phyloP scores from a whole-genome alignment of 2,888 invertebrate genomes.

The Lithodes maja region DNA sequence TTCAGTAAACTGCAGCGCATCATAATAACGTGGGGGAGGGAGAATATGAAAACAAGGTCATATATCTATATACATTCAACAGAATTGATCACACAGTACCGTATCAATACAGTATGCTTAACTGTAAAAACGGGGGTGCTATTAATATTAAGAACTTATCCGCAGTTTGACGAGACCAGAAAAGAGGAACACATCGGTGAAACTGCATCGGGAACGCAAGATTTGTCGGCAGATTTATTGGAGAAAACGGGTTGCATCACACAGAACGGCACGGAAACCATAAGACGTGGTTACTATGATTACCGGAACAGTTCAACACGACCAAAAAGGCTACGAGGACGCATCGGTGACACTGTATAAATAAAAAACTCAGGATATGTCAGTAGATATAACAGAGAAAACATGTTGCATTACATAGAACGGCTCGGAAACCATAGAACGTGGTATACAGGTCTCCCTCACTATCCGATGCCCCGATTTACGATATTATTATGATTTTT shows the following conservation, averaged over 20 bases:
- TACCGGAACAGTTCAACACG: too few species aligned
- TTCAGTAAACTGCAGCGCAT: neutral
- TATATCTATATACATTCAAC: constrained; percentile 34
- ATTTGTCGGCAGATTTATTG: neutral
- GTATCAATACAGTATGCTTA: constrained; percentile 15
- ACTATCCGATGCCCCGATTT: too few species aligned
- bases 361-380: neutral
- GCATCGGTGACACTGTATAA: too few species aligned
- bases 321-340: too few species aligned
- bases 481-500: too few species aligned
- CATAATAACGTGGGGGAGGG: neutral
- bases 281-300: too few species aligned
- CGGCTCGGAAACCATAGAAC: too few species aligned
- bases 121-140: neutral
- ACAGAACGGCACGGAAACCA: too few species aligned
- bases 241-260: too few species aligned
- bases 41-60: constrained; percentile 2
- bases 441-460: too few species aligned
- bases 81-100: constrained; percentile 37
- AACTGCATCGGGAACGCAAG: neutral
- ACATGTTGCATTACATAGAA: too few species aligned
- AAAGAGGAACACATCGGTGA: neutral
- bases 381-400: neutral
- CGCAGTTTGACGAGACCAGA: neutral
- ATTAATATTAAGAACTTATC: neutral